Evolutionary conservation across 2,113 vertebrate genomes (phyloP).

Genomic region (Axis porcinus): DNA sequence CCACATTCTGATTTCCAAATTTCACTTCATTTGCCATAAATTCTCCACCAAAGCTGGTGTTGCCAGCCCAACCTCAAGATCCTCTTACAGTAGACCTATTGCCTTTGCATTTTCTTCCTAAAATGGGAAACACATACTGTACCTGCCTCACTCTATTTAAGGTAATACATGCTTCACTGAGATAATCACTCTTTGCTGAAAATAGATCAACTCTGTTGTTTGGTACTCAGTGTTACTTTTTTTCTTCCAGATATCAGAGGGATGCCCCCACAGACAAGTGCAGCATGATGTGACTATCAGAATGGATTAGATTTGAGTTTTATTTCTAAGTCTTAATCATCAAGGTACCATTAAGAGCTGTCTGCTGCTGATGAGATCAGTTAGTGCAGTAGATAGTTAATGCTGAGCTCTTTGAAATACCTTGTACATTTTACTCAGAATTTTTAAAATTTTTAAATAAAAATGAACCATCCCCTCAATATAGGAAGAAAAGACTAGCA

Average conservation of each 20-base stretch:
- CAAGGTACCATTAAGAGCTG: background rate
- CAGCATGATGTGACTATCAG: background rate
- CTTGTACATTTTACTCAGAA: background rate
- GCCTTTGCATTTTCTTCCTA: background rate
- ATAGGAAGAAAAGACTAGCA: background rate
- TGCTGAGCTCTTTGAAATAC: background rate
- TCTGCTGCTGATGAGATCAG: background rate
- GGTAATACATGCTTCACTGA: background rate
- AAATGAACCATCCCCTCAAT: background rate
- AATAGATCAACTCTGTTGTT: conserved; percentile 13
- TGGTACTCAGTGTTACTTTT: background rate
- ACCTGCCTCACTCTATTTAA: conserved; percentile 14
- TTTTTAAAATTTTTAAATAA: background rate
- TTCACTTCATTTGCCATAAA: background rate
- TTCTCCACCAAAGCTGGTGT: background rate
- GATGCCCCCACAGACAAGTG: background rate
- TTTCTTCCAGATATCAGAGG: conserved; percentile 18
- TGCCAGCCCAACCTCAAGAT: background rate
- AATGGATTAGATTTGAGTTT: background rate
- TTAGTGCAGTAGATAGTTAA: background rate
- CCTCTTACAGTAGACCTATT: background rate
- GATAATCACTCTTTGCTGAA: conserved; percentile 42
- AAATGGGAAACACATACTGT: background rate
- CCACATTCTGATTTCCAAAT: background rate
- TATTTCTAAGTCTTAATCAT: background rate